Conservation (phyloP, 2,113 vertebrate species). For the Colossoma macropomum region DNA sequence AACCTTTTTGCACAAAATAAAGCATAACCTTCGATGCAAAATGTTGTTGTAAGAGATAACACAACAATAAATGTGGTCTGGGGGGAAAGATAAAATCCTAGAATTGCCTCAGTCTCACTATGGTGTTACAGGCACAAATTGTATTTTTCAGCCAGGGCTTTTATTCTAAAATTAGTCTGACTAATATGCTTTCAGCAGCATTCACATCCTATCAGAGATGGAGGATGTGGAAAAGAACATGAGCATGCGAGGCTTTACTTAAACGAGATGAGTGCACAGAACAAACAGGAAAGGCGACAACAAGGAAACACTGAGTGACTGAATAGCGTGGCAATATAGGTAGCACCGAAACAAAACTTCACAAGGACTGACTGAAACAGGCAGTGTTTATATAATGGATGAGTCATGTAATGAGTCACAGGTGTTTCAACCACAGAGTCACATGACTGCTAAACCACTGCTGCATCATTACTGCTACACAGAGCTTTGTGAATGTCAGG, state of each 20-base stretch:
- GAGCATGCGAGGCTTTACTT: not conserved
- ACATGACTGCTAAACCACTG: not conserved
- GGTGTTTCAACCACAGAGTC: not conserved
- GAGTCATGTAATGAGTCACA: slow-evolving; percentile 3
- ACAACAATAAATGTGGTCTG: not conserved
- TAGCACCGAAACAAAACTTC: not conserved
- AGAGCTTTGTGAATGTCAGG: too few relatives aligned
- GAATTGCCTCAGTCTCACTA: not conserved
- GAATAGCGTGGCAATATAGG: not conserved
- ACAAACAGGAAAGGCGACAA: not conserved
- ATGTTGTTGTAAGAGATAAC: not conserved
- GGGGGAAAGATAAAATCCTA: not conserved
- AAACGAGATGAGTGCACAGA: not conserved
- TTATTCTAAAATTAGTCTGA: not conserved
- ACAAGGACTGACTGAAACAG: not conserved
- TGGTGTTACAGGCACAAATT: not conserved
- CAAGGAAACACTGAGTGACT: not conserved
- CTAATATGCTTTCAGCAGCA: slow-evolving; percentile 7
- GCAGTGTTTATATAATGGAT: not conserved
- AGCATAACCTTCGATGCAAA: not conserved
- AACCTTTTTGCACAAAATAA: not conserved
- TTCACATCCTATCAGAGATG: not conserved
- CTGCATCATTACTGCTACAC: not conserved
- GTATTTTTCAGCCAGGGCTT: not conserved
- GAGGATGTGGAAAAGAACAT: not conserved